phyloP scores from a whole-genome alignment of 2,888 invertebrate species.

The Resseliella maxima region DNA sequence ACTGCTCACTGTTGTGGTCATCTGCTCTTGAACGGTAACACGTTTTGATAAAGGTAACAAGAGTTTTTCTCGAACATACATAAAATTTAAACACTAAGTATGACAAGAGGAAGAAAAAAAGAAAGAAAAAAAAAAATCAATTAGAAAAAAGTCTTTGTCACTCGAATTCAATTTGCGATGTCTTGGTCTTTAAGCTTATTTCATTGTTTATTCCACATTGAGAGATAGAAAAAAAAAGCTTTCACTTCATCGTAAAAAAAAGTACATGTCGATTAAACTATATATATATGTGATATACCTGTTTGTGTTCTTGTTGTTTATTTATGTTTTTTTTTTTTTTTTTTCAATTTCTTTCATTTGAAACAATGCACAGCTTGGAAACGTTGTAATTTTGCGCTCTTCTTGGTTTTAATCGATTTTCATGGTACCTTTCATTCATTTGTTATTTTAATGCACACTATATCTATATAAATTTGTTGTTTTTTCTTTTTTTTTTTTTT shows the following conservation, averaged over 20 bases:
- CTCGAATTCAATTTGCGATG: constrained; percentile 13
- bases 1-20: constrained; percentile 8
- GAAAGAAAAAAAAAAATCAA: constrained; percentile 28
- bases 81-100: background rate
- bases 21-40: constrained; percentile 49
- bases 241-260: constrained; percentile 13
- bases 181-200: background rate
- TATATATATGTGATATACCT: constrained; percentile 21
- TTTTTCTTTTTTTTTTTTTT: background rate
- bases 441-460: background rate
- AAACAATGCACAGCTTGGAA: constrained; percentile 8
- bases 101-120: background rate
- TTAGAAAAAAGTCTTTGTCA: background rate
- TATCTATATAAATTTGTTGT: background rate
- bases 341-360: background rate
- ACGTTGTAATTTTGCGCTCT: constrained; percentile 32
- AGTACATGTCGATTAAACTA: constrained; percentile 15
- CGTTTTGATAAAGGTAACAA: constrained; percentile 51
- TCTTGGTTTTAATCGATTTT: constrained; percentile 39
- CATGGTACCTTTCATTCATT: constrained; percentile 20
- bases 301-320: no score
- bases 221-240: background rate
- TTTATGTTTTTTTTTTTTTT: no score
- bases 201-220: constrained; percentile 41
- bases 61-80: background rate